Evolutionary conservation across 1,140 invertebrate species (phyloP).

Genomic region (Temnothorax curvispinosus): DNA sequence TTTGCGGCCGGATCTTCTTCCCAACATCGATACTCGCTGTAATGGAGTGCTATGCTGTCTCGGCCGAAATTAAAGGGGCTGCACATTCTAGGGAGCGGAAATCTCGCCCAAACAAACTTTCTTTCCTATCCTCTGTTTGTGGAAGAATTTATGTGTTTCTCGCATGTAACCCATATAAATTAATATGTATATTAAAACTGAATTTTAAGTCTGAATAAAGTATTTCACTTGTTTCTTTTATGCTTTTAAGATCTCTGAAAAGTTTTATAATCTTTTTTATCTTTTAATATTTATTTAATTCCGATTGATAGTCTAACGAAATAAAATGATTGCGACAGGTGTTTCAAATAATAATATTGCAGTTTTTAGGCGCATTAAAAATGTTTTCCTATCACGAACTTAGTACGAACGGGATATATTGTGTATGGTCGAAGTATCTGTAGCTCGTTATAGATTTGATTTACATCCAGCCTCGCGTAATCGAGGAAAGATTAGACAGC

Average conservation of each 20-base stretch:
- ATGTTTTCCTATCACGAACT: constrained; percentile 4
- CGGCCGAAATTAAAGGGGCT: constrained; percentile 68
- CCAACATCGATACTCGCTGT: constrained; percentile 56
- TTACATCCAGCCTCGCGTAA: constrained; percentile 75
- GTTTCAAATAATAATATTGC: background rate
- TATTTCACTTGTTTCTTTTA: background rate
- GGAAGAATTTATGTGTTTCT: background rate
- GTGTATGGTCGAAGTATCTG: constrained; percentile 49
- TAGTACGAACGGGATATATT: background rate
- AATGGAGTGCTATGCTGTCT: constrained; percentile 60
- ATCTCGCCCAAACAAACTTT: background rate
- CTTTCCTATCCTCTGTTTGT: background rate
- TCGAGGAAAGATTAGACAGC: constrained; percentile 81
- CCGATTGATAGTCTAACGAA: background rate
- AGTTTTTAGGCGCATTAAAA: background rate
- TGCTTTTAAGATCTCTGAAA: background rate
- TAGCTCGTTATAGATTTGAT: constrained; percentile 68
- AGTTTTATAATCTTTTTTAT: background rate
- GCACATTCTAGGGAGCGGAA: background rate
- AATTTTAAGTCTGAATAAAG: background rate
- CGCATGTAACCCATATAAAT: background rate
- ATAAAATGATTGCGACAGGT: background rate
- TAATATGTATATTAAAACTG: background rate
- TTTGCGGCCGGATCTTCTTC: constrained; percentile 75
- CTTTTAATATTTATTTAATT: background rate